phyloP scores from a whole-genome alignment of 2,797 vertebrate genomes.

The Centroberyx gerrardi region DNA sequence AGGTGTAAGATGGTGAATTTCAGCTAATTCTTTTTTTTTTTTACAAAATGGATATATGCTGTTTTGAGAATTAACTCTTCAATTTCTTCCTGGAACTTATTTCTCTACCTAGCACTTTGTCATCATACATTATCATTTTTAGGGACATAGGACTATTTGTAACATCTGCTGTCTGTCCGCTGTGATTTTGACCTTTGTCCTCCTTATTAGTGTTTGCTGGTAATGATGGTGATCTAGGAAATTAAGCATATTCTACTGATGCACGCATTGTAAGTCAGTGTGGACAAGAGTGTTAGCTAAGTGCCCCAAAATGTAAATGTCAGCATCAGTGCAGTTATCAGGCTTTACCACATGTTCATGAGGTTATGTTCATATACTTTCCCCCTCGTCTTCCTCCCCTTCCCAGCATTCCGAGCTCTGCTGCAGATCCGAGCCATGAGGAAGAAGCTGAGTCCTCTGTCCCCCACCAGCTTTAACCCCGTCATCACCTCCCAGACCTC shows the following conservation, averaged over 20 bases:
- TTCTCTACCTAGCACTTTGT: not conserved
- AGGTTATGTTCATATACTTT: not conserved
- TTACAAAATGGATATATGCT: not conserved
- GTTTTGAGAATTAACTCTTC: not conserved
- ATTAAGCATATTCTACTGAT: no score
- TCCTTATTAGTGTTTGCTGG: no score
- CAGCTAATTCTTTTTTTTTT: not conserved
- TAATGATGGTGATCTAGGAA: no score
- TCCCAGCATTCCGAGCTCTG: conserved; percentile 94
- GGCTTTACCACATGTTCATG: not conserved
- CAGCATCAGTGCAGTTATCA: not conserved
- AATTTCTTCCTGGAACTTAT: not conserved
- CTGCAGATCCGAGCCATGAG: conserved; percentile 99
- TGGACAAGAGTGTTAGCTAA: not conserved
- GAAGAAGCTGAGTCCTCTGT: conserved; percentile 94
- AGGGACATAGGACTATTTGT: not conserved
- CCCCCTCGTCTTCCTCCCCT: not conserved
- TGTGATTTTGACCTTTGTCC: not conserved
- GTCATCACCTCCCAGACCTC: conserved; percentile 96
- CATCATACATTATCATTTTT: not conserved
- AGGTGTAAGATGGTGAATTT: not conserved
- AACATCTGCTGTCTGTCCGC: no score
- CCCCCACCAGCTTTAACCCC: conserved; percentile 93
- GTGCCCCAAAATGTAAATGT: not conserved
- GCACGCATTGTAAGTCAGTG: not conserved